Base-by-base conservation (phyloP, 2,888 invertebrate genomes). In the Buathra laborator region DNA sequence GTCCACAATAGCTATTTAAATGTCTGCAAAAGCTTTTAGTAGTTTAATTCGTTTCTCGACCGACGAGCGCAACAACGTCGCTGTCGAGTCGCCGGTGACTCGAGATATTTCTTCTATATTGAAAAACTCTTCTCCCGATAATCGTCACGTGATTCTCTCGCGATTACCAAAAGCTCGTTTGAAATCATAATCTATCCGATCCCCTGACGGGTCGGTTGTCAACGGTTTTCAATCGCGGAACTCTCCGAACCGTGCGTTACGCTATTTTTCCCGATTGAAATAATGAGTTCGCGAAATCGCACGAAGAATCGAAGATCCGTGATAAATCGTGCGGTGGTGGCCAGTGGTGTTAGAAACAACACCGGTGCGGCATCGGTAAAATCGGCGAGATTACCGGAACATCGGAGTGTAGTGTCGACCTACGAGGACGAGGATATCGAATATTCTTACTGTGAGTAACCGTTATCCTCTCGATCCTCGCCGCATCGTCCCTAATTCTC, bases 391-490 rank as follows among this genome's bases (percentile, higher is more conserved):
- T 29, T 83, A 46, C 48, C 46, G 37, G 32, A 51, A 3, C 67
- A 62, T 3, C 75, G 72, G 43, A 81, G 56, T 56, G 72, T 83
- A 46, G 24, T 81, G 0, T 44, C 62, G n/a, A 75, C 48, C 37
- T 51, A 71, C 59, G 80, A 62, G 6, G 78, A 84, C 51, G 81
- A 83, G n/a, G 67, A 67, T 43, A 51, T 66, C 66, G 74, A 75
- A 19, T 37, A 80, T 62, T 70, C 74, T 53, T 83, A 86, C 84
- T 75, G 86, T 87, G 81, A 87, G 87, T 87, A 44, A 59, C 4
- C 16, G n/a, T 24, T 24, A 24, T 29, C 7, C 10, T 7, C 37
- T 16, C 53, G 9, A 16, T 53, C 37, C 37, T 37, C 5, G 7
- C 37, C 2, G 24, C 24, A 24, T 37, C 37, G 37, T 0, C 37